Evolutionary conservation across 2,113 vertebrate genomes (phyloP), one percentile per base, ranked within the genome.

Genomic region (Oncorhynchus tshawytscha): DNA sequence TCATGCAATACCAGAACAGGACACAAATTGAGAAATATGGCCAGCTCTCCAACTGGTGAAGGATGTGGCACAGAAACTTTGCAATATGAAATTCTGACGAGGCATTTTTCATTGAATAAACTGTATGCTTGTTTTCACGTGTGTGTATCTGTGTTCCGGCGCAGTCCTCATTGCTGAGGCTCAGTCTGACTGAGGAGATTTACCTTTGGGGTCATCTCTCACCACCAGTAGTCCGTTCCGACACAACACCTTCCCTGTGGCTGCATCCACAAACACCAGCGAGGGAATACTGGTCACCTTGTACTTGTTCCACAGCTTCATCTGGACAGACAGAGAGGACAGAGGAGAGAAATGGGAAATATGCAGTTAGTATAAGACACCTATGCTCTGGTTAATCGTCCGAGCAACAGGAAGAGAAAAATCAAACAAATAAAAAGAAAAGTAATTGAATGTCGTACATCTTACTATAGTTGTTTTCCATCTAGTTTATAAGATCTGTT

Each of bases 241-340:
- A 92, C 97, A 99, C 80, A 99, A 95, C 25, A 97, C 94, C 89
- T 97, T 98, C 87, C 96, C 97, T 0, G 94, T 95, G 78, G 91
- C 82, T 49, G 95, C 95, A 4, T 99, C 97, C 83, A 99, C 94
- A 92, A 99, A 99, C 92, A 99, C 97, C 87, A 99, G 93, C 4
- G 97, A 98, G 45, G 98, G 98, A 91, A 99, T 96, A 89, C 97
- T 99, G 91, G 98, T 99, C 79, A 99, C 96, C 86, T 98, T 96
- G 89, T 97, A 99, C 88, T 97, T 99, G 93, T 98, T 99, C 97
- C 98, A 99, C 81, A 99, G 94, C 91, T 97, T 99, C 91, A 99
- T 95, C 98, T 99, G 88, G 0, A 81, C 16, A 72, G 25, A 81
- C 39, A 70, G 65, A 70, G 54, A 65, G 18, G 18, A 16, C 13